Evolutionary conservation across 2,888 invertebrate genomes (phyloP).

Genomic region (Metacarcinus magister): DNA sequence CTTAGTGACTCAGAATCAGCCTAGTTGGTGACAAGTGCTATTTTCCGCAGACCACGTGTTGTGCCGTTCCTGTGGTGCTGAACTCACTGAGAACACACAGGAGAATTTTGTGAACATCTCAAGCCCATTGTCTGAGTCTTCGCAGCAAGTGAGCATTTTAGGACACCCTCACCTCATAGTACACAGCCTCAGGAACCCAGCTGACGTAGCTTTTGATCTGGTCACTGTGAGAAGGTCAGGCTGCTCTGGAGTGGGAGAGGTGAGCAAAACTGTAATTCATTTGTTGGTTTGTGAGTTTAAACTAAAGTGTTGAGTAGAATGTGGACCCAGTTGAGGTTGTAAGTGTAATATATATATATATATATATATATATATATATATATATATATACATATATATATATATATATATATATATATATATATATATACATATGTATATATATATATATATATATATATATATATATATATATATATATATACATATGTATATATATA

Average conservation of each 20-base stretch:
- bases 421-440: too few species aligned
- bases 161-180: conserved; percentile 71
- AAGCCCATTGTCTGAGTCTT: conserved; percentile 68
- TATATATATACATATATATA: conserved; percentile 14
- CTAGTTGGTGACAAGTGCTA: neutral
- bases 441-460: neutral
- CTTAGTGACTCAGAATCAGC: neutral
- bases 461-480: conserved; percentile 52
- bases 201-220: conserved; percentile 67
- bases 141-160: conserved; percentile 52
- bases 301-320: too few species aligned
- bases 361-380: conserved; percentile 16
- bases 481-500: neutral
- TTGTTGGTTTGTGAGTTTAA: too few species aligned
- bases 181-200: conserved; percentile 70
- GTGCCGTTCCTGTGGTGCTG: conserved; percentile 73
- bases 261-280: conserved; percentile 14
- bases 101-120: conserved; percentile 75
- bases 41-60: conserved; percentile 71
- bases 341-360: too few species aligned
- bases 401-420: too few species aligned
- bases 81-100: conserved; percentile 70
- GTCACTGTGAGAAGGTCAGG: conserved; percentile 69
- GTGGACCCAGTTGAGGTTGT: too few species aligned
- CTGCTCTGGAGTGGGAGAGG: conserved; percentile 73